phyloP scores from a whole-genome alignment of 1,140 invertebrate species.

The Venturia canescens region DNA sequence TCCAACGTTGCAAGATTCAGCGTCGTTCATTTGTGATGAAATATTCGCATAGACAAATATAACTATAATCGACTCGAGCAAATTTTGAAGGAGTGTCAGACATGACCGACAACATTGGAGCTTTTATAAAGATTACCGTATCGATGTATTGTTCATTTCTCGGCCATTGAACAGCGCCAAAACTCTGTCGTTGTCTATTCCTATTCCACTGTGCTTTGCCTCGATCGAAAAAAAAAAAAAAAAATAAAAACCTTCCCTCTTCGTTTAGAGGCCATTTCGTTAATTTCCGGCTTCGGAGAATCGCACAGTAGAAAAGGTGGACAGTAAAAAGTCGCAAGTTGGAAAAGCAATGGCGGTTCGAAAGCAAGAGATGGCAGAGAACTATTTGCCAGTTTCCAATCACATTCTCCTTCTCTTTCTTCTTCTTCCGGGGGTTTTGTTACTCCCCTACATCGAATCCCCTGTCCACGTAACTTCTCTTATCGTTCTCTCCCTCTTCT shows the following conservation, averaged over 20 bases:
- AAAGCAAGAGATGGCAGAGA: conserved; percentile 58
- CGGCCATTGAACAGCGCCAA: conserved; percentile 48
- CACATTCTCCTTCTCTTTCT: conserved; percentile 15
- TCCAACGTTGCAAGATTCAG: no score
- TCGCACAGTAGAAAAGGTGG: neutral
- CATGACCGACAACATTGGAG: no score
- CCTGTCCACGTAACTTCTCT: conserved; percentile 28
- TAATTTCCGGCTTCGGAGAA: conserved; percentile 73
- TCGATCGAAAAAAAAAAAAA: conserved; percentile 71
- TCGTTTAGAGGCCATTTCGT: conserved; percentile 75
- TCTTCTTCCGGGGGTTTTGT: conserved; percentile 43
- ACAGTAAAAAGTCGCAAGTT: neutral
- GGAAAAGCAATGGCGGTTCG: conserved; percentile 4
- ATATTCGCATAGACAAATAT: no score
- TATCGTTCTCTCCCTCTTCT: conserved; percentile 20
- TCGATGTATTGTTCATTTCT: neutral
- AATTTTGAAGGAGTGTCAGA: no score
- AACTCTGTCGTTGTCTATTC: conserved; percentile 10
- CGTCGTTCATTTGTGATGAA: no score
- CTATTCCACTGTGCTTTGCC: conserved; percentile 52
- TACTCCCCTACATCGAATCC: conserved; percentile 60
- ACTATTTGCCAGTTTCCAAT: conserved; percentile 69
- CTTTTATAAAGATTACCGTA: no score
- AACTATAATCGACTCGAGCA: no score
- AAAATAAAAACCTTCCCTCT: no score